Evolutionary conservation across 2,797 vertebrate genomes (phyloP), one percentile per base, ranked within the genome.

Genomic region (Erpetoichthys calabaricus): DNA sequence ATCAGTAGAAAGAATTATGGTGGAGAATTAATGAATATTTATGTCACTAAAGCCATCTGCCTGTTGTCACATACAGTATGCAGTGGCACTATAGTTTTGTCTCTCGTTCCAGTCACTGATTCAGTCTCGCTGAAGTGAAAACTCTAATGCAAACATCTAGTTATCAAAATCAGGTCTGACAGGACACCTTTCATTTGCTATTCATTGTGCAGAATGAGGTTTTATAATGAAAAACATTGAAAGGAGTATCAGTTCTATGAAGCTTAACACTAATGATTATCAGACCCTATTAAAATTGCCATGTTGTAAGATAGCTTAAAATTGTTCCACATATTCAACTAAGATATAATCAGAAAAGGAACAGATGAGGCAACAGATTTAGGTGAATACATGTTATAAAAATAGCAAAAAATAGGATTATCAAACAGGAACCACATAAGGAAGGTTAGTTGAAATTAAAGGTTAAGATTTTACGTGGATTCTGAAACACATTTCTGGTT

Each of bases 21-120:
- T 25, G 25, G 10, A 57, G 62, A 60, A 61, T n/a, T 57, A 8
- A 63, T n/a, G 62, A 62, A 65, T 60, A 64, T 58, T 63, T 44
- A 59, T 64, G 51, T 50, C 45, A 46, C 54, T 45, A 47, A 56
- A 63, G 56, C 51, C 59, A 65, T 51, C 62, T 51, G 60, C 62
- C 44, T 56, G 61, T 63, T 65, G 60, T 64, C 9, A 44, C 52
- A 46, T 58, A 46, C 51, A 25, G 25, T 25, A 25, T 25, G 25
- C 47, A 49, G 9, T 58, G 45, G 8, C 56, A 47, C 46, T 46
- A 42, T 54, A 55, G 56, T 55, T 43, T 9, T 47, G 57, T 10
- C 42, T 4, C 44, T 5, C 8, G 57, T 63, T 54, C 25, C 46
- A 46, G 55, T 10, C 41, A 41, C 44, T 59, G 62, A 49, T 49